Conservation (phyloP, 2,888 invertebrate species). For the Drosophila yooni region DNA sequence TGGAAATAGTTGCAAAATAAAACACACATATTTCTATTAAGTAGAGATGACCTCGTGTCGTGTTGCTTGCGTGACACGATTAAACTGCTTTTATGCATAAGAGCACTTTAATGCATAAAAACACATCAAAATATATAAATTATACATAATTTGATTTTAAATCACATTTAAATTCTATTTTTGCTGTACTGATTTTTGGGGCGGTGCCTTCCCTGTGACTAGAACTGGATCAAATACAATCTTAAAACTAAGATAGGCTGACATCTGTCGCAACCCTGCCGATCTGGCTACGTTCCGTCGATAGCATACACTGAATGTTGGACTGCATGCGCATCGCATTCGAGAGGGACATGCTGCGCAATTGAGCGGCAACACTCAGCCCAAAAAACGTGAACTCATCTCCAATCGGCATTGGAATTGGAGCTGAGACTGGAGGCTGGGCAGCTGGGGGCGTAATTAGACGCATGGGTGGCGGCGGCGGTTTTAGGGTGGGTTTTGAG, state of each 20-base stretch:
- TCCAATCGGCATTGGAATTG: conserved; percentile 26
- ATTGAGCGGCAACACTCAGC: conserved; percentile 64
- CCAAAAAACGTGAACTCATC: conserved; percentile 72
- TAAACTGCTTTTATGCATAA: neutral
- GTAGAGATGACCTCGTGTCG: conserved; percentile 7
- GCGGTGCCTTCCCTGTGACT: neutral
- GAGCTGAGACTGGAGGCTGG: neutral
- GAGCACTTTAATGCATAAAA: neutral
- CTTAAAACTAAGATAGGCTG: neutral
- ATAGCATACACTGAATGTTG: conserved; percentile 63
- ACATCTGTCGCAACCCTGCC: conserved; percentile 42
- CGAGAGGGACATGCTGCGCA: conserved; percentile 63
- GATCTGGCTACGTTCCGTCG: conserved; percentile 61
- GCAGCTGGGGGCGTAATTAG: conserved; percentile 7
- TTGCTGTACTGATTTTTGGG: neutral
- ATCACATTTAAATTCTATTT: conserved; percentile 6
- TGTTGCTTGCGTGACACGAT: conserved; percentile 22
- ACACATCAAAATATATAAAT: neutral
- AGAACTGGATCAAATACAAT: neutral
- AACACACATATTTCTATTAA: neutral
- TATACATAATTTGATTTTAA: neutral
- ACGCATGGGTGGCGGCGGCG: conserved; percentile 33
- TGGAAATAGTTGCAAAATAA: conserved; percentile 2
- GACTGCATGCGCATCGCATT: conserved; percentile 70
- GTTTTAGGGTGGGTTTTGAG: conserved; percentile 1